Evolutionary conservation across 1,140 invertebrate species (phyloP).

Genomic region (Pemphigus obesinymphae): DNA sequence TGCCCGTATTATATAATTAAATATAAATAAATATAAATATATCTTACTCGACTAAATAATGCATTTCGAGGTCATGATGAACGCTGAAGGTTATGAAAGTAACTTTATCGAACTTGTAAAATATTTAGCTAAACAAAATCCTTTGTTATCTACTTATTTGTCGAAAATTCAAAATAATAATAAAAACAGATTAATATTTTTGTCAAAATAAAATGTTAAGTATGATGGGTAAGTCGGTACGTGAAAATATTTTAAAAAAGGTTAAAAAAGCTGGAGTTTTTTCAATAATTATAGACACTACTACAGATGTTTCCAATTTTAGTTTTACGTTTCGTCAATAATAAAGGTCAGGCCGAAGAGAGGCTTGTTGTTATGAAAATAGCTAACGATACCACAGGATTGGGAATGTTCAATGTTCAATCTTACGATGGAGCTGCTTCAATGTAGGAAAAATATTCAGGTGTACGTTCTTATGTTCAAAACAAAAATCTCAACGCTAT

Average conservation of each 20-base stretch:
- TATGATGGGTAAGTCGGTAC: not conserved
- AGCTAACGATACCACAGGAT: slow-evolving; percentile 39
- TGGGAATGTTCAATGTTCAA: slow-evolving; percentile 42
- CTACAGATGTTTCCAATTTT: slow-evolving; percentile 43
- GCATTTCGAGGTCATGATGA: not conserved
- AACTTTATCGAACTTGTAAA: not conserved
- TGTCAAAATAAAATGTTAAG: slow-evolving; percentile 4
- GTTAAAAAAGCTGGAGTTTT: slow-evolving; percentile 36
- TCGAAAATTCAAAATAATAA: not conserved
- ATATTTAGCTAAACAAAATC: not conserved
- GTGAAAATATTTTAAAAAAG: not conserved
- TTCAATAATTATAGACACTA: slow-evolving; percentile 44
- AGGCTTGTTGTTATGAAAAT: slow-evolving; percentile 34
- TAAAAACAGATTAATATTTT: not conserved
- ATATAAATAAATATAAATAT: not conserved
- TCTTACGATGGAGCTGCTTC: slow-evolving; percentile 43
- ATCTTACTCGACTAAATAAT: not conserved
- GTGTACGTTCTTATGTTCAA: not conserved
- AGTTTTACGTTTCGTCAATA: slow-evolving; percentile 43
- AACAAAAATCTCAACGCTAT: not conserved
- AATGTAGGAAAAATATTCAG: slow-evolving; percentile 36
- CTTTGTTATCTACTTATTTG: not conserved
- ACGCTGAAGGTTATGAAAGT: not conserved
- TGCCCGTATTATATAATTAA: too few species aligned
- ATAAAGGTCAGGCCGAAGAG: slow-evolving; percentile 23